These are phyloP conservation scores for Boloria selene DNA, from an alignment of 2,888 invertebrate genomes.

Conservation along the genomic window DNA sequence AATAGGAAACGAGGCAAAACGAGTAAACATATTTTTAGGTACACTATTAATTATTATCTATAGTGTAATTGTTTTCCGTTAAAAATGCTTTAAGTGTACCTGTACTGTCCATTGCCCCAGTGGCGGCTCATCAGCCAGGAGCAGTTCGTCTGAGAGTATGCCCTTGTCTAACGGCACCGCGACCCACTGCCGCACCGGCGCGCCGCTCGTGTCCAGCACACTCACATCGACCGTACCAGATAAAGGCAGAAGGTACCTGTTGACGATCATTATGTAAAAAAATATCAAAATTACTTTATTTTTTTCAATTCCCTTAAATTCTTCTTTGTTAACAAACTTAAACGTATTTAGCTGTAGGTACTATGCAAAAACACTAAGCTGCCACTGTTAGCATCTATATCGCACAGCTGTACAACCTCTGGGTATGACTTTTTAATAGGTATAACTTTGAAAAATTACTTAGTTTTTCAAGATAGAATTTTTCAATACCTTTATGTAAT, in stretches of 20 bases:
- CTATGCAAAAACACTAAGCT: too few species aligned
- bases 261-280: neutral
- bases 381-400: too few species aligned
- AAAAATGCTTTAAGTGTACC: constrained; percentile 53
- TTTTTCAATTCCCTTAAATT: neutral
- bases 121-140: constrained; percentile 90
- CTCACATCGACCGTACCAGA: constrained; percentile 66
- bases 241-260: constrained; percentile 71
- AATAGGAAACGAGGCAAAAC: neutral
- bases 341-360: too few species aligned
- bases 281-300: neutral
- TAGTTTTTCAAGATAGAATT: too few species aligned
- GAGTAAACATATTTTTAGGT: neutral
- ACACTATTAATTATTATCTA: neutral
- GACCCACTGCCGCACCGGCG: constrained; percentile 91
- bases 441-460: too few species aligned
- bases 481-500: neutral
- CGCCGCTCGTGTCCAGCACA: constrained; percentile 79
- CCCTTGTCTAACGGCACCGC: constrained; percentile 86
- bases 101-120: constrained; percentile 94
- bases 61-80: too few species aligned
- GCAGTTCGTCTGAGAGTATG: constrained; percentile 88
- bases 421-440: too few species aligned
- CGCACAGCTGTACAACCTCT: too few species aligned
- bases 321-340: too few species aligned